Percentiles rank a stretch among this genome's conserved stretches.
Evolutionary conservation across 2,113 vertebrate genomes (phyloP).

Genomic region (Heptranchias perlo): DNA sequence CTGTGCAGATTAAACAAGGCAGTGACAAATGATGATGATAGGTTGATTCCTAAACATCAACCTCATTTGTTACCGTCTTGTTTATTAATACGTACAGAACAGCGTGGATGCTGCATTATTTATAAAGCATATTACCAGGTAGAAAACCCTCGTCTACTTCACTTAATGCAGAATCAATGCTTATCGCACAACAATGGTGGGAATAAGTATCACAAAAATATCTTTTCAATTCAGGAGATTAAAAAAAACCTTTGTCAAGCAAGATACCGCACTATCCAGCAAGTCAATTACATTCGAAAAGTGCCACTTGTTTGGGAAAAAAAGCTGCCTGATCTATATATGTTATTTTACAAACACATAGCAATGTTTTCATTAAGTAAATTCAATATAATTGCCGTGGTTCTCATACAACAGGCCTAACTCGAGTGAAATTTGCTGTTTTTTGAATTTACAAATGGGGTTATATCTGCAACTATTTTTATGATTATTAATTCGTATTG

Average conservation of each 20-base stretch:
- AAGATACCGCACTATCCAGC: not conserved
- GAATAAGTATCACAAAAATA: not conserved
- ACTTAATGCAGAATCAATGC: not conserved
- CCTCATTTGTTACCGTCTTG: not conserved
- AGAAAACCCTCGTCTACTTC: not conserved
- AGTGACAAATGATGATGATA: not conserved
- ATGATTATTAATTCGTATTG: not conserved
- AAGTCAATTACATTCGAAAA: not conserved
- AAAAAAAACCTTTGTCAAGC: not conserved
- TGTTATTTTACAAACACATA: not conserved
- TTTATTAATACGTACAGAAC: not conserved
- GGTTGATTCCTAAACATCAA: not conserved
- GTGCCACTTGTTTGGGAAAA: not conserved
- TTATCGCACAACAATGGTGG: not conserved
- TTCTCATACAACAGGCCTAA: not conserved
- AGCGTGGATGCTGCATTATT: not conserved
- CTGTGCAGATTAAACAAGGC: not conserved
- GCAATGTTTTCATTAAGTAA: not conserved
- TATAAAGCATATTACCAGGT: not conserved
- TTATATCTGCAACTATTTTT: not conserved
- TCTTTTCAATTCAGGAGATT: not conserved
- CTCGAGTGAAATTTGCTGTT: not conserved
- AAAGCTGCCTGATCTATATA: not conserved
- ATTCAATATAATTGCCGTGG: not conserved
- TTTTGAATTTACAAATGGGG: not conserved